Evolutionary conservation across 2,888 invertebrate species (phyloP).

Genomic region (Euplagia quadripunctaria): DNA sequence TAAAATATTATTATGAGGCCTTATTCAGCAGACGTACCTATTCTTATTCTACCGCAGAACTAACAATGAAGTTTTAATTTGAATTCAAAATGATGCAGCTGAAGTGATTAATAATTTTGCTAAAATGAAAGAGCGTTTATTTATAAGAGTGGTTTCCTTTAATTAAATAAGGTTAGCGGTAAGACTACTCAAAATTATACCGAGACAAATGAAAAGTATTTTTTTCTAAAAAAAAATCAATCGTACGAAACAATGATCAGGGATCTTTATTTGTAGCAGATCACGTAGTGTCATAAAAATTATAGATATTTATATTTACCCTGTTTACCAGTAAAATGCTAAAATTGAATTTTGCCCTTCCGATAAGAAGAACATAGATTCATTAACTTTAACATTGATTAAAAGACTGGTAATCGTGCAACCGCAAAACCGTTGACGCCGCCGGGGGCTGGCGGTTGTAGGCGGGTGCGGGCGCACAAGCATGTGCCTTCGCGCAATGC

Average conservation of each 20-base stretch:
- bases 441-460: constrained; percentile 29
- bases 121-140: not conserved
- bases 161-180: not conserved
- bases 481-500: constrained; percentile 55
- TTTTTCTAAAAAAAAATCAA: not conserved
- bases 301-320: not conserved
- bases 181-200: constrained; percentile 12
- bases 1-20: constrained; percentile 26
- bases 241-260: not conserved
- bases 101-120: not conserved
- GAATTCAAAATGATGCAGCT: not conserved
- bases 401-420: constrained; percentile 56
- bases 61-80: constrained; percentile 8
- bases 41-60: constrained; percentile 10
- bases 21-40: constrained; percentile 9
- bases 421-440: constrained; percentile 68
- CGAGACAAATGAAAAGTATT: not conserved
- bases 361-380: constrained; percentile 19
- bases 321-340: not conserved
- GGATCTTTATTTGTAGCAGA: not conserved
- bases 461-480: constrained; percentile 28
- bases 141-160: not conserved
- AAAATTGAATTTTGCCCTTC: constrained; percentile 1
- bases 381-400: constrained; percentile 48
- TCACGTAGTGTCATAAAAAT: not conserved